Conservation (phyloP, 2,113 vertebrate species). For the Clupea harengus region DNA sequence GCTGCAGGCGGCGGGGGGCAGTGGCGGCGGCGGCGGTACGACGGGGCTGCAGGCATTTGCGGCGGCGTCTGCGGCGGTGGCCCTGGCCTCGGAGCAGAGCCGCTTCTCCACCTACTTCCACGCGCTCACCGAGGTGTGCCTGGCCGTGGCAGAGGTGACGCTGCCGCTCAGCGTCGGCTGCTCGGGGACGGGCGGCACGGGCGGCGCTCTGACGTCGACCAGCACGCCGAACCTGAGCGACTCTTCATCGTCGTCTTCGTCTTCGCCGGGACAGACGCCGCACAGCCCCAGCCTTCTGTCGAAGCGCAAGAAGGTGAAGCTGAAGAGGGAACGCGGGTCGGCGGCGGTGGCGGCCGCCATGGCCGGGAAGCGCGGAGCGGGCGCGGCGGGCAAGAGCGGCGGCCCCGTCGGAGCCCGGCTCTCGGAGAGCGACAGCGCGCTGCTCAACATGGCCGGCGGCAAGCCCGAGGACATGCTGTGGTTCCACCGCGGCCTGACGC, state of each 20-base stretch:
- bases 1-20: constrained; percentile 69
- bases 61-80: constrained; percentile 58
- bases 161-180: constrained; percentile 87
- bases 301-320: constrained; percentile 97
- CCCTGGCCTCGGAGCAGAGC: constrained; percentile 78
- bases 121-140: constrained; percentile 92
- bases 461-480: constrained; percentile 98
- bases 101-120: constrained; percentile 96
- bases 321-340: constrained; percentile 90
- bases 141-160: constrained; percentile 93
- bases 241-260: constrained; percentile 91
- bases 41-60: constrained; percentile 49
- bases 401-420: constrained; percentile 54
- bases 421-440: constrained; percentile 74
- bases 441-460: constrained; percentile 87
- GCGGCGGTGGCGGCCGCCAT: constrained; percentile 62
- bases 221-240: constrained; percentile 90
- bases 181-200: constrained; percentile 74
- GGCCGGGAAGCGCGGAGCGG: constrained; percentile 76
- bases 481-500: constrained; percentile 94
- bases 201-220: constrained; percentile 80
- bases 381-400: constrained; percentile 59
- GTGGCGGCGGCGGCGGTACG: constrained; percentile 67
- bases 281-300: constrained; percentile 95
- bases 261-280: constrained; percentile 92